Conservation (phyloP, 2,113 vertebrate species). For the Sylvia atricapilla region DNA sequence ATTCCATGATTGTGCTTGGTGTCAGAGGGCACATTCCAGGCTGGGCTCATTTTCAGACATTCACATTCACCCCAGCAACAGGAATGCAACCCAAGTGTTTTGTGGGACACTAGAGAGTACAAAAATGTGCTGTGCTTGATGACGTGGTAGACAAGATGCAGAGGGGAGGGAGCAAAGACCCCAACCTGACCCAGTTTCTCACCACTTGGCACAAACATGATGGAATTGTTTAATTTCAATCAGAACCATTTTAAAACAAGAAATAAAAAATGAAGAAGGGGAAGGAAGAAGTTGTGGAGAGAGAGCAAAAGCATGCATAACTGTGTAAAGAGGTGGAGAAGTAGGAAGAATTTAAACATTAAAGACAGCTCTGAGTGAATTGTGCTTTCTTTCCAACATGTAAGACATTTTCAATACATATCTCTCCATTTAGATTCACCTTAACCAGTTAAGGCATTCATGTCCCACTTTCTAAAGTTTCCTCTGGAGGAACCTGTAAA, state of each 20-base stretch:
- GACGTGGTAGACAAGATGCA: background rate
- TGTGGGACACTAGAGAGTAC: constrained; percentile 43
- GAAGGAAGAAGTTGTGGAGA: background rate
- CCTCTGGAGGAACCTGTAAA: constrained; percentile 43
- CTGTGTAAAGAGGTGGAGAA: background rate
- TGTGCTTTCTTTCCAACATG: background rate
- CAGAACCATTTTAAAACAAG: background rate
- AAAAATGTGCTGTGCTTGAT: constrained; percentile 27
- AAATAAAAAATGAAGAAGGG: background rate
- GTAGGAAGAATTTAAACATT: background rate
- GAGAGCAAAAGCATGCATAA: background rate
- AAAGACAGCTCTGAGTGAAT: background rate
- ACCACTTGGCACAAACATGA: background rate
- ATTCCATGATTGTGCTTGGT: background rate
- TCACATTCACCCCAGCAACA: background rate
- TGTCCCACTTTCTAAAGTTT: constrained; percentile 33
- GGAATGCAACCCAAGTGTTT: constrained; percentile 3
- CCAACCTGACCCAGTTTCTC: constrained; percentile 21
- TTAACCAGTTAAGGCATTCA: constrained; percentile 9
- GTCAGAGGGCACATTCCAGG: constrained; percentile 59
- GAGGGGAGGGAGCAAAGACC: background rate
- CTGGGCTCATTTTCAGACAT: constrained; percentile 9
- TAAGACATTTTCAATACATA: background rate
- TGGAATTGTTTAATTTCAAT: background rate
- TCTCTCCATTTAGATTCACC: constrained; percentile 7